Evolutionary conservation across 2,113 vertebrate species (phyloP).

Genomic region (Pyxicephalus adspersus): DNA sequence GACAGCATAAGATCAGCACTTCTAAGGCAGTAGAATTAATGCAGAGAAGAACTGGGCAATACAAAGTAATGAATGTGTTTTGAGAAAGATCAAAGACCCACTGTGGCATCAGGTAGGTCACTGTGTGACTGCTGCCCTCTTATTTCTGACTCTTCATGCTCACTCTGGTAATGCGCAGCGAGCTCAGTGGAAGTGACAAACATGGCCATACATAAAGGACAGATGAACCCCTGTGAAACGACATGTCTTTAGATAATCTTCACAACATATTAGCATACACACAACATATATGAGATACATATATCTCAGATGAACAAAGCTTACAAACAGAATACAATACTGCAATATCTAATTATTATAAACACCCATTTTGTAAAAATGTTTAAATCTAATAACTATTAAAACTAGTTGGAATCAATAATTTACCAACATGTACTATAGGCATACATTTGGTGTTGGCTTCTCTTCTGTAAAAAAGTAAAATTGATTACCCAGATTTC

Average conservation of each 20-base stretch:
- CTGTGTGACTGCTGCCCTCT: conserved; percentile 66
- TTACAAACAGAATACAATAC: background rate
- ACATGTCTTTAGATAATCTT: conserved; percentile 61
- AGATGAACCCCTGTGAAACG: conserved; percentile 81
- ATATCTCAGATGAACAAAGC: conserved; percentile 5
- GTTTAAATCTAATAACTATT: too few relatives aligned
- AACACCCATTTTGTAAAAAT: conserved; percentile 5
- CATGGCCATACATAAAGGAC: conserved; percentile 77
- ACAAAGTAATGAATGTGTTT: background rate
- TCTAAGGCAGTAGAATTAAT: background rate
- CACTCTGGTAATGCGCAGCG: conserved; percentile 75
- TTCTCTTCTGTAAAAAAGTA: too few relatives aligned
- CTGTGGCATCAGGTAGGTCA: conserved; percentile 66
- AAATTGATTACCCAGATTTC: too few relatives aligned
- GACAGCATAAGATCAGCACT: background rate
- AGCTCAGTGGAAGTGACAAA: conserved; percentile 73
- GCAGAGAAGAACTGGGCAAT: background rate
- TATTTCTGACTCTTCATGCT: conserved; percentile 67
- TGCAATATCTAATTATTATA: conserved; percentile 38
- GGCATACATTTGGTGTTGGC: too few relatives aligned
- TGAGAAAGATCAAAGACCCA: conserved; percentile 71
- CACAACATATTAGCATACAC: background rate
- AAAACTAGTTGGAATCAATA: too few relatives aligned
- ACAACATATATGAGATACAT: background rate
- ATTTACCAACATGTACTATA: too few relatives aligned